Base-by-base conservation (phyloP, 2,888 invertebrate species). In the Macrosiphum euphorbiae region DNA sequence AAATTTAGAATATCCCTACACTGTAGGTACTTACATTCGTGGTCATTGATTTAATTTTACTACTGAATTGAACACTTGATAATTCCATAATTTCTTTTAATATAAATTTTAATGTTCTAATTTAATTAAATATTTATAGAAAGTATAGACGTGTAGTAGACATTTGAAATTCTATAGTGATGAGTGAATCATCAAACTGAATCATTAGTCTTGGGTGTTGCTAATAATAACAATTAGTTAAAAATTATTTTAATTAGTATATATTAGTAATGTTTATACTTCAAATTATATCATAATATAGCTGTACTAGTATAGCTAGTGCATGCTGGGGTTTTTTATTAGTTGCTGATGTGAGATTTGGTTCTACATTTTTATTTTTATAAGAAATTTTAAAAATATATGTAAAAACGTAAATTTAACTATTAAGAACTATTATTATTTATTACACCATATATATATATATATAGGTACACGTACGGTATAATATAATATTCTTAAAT, bases 21-120 rank as follows among this genome's bases (percentile, higher is more conserved):
- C 26, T 26, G 58, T 8, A 58, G 7, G 0, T 55, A 26, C 7
- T 1, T 52, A 26, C 26, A 10, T 26, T 61, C 10, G 11, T 61
- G 28, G 10, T 61, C 1, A n/a, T 67, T 67, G 5, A 4, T n/a
- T 67, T 67, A 67, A 67, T 67, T 67, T 67, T n/a, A 67, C 13
- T 92, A 86, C 55, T 89, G 16, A 94, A 61, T 90, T 94, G 28
- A 90, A 50, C 24, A 90, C 35, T 94, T 61, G 90, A 58, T 84
- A 86, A 50, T 11, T 90, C 58, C 35, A 26, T 61, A 85, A 93
- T 89, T 90, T 93, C 93, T 52, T 50, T 93, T 50, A 93, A 10
- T 93, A 93, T 41, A 90, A 90, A 93, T 90, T 90, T 50, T 41
- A 90, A 85, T 93, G 93, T 90, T 85, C 90, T 89, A 47, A 90